Evolutionary conservation across 2,888 invertebrate species (phyloP), one percentile per base, ranked within the genome.

Genomic region (Tipula confusa): DNA sequence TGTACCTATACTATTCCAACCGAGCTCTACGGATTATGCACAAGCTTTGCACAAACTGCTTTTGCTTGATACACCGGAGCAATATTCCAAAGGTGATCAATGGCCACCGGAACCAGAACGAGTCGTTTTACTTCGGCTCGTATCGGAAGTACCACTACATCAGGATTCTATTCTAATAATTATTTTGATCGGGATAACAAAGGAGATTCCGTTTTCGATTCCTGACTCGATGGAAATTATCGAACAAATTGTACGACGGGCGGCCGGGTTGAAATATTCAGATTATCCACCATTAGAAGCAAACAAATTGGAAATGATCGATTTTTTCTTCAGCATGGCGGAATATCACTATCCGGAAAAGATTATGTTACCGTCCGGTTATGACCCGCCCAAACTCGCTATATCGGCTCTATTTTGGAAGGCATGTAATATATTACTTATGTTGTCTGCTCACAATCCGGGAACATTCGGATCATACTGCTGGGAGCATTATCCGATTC

Each of bases 351-450:
- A 97, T 88, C 98, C 98, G 0, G 98, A 98, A 86, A 97, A 97
- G 87, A 97, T 98, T 86, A 93, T 93, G 3, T 91, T 98, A 84
- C 98, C 98, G 0, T 89, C 93, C 13, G 96, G 95, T 91, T 96
- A 91, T 88, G 91, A 90, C 43, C 95, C 98, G 0, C 98, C 98
- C 0, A 93, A 94, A 86, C 90, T 98, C 87, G 98, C 97, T 1
- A 97, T 98, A 87, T 94, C 96, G n/a, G 94, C 94, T 84, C 91
- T 96, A 84, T 98, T 98, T 89, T 98, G 98, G 98, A 97, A 97
- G 89, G 95, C 95, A 24, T 98, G 98, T 98, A 91, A 93, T 48
- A 93, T 97, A 87, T 91, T 98, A 86, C 90, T 97, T 79, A 95
- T 98, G 90, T 90, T 98, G 85, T 94, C 96, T 15, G 97, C 98